Percentiles rank a stretch among this genome's conserved stretches.
Evolutionary conservation across 2,113 vertebrate genomes (phyloP).

Genomic region (Phocoena sinus): DNA sequence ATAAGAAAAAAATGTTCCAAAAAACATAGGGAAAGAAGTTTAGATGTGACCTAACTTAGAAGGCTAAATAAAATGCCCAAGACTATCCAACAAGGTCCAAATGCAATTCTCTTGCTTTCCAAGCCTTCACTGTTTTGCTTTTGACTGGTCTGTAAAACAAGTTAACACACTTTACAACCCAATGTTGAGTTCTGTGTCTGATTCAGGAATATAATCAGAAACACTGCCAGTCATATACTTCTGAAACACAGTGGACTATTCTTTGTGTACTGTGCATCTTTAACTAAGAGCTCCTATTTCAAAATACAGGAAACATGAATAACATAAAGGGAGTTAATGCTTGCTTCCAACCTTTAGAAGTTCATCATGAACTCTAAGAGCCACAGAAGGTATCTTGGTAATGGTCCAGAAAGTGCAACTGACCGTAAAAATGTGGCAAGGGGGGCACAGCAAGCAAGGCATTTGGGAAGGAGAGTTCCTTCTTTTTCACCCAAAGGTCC

Average conservation of each 20-base stretch:
- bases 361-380: background rate
- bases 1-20: background rate
- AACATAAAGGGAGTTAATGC: background rate
- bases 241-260: background rate
- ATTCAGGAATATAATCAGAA: background rate
- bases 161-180: background rate
- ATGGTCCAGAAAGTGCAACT: background rate
- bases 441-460: background rate
- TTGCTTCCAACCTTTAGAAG: background rate
- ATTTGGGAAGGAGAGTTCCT: background rate
- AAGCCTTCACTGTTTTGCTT: background rate
- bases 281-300: background rate
- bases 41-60: background rate
- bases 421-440: background rate
- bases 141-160: background rate
- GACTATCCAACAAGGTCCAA: background rate
- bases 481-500: background rate
- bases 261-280: background rate
- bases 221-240: background rate
- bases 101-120: background rate
- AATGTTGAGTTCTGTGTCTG: background rate
- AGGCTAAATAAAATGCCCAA: background rate
- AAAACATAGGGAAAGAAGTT: background rate
- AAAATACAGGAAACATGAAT: background rate
- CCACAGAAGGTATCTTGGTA: background rate